phyloP scores from a whole-genome alignment of 2,113 vertebrate species.

The Chionomys nivalis region DNA sequence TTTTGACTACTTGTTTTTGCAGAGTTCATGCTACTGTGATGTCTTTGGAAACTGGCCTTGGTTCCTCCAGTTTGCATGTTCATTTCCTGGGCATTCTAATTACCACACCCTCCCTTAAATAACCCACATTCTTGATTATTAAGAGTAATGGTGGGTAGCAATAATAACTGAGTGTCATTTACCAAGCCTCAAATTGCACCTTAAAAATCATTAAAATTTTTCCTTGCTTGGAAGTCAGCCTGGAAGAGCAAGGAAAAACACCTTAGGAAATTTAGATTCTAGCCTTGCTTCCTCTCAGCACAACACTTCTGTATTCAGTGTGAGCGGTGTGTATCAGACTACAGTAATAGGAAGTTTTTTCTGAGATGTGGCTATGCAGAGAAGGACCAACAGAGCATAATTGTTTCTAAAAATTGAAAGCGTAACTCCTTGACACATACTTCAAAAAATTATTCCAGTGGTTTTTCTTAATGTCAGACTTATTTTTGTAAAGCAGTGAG shows the following conservation, averaged over 20 bases:
- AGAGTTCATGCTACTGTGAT: conserved; percentile 39
- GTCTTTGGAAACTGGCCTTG: conserved; percentile 60
- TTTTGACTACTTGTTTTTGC: conserved; percentile 54
- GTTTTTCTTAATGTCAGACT: conserved; percentile 21
- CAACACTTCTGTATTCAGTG: conserved; percentile 24
- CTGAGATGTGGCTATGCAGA: neutral
- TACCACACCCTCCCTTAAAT: conserved; percentile 31
- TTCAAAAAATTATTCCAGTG: conserved; percentile 7
- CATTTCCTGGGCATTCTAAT: conserved; percentile 49
- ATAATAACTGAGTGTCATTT: conserved; percentile 46
- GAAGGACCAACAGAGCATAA: neutral
- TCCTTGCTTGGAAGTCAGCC: neutral
- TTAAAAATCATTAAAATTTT: conserved; percentile 60
- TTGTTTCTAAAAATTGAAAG: conserved; percentile 30
- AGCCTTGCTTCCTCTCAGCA: neutral
- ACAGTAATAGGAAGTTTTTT: neutral
- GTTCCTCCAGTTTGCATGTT: conserved; percentile 39
- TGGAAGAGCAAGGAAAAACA: neutral
- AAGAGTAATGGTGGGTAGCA: conserved; percentile 55
- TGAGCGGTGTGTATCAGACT: neutral
- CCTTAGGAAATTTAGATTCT: conserved; percentile 5
- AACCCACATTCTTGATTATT: conserved; percentile 54
- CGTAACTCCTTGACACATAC: neutral
- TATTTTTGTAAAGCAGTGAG: conserved; percentile 14
- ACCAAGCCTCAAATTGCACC: conserved; percentile 49